Base-by-base conservation (phyloP, 1,140 invertebrate species). In the Macrotrachela quadricornifera region DNA sequence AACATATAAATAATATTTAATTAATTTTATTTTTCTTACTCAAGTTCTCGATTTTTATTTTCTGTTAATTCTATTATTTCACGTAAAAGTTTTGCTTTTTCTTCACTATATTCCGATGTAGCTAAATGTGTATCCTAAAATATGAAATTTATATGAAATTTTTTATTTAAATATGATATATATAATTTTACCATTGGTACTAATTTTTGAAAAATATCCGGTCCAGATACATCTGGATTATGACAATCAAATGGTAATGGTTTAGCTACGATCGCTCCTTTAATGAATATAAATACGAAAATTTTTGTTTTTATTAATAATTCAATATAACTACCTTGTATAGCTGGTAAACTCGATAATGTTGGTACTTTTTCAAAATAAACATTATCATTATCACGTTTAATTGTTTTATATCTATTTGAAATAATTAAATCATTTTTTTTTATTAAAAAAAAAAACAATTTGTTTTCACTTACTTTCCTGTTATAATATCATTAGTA, bases 381-480 rank as follows among this genome's bases (percentile, higher is more conserved):
- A 54, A 97, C 86, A 66, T 91, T 94, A 64, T 96, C 90, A 72
- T 97, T 96, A 64, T 96, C 91, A 72, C 91, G 94, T 69, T 87
- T 85, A 2, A 87, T 85, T 45, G 83, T 80, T 62, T 85, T 85
- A 52, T 80, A 75, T 49, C 73, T 74, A 30, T 30, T 2, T 30
- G 8, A 4, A 30, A 4, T 2, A 30, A 30, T 4, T 30, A 30
- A 30, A 30, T 4, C 21, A n/a, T n/a, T 30, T 30, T 30, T 30
- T 8, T 8, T 30, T 4, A 30, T 30, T 30, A 4, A 30, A 30
- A 4, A 30, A 30, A 30, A 30, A 8, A 30, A 30, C n/a, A n/a
- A n/a, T n/a, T 30, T 30, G 2, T 30, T 2, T 30, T 30, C 2
- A 2, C 8, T 30, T 30, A 30, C 21, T 8, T 30, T 30, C 21